Base-by-base conservation (phyloP, 1,140 invertebrate species). In the Temnothorax nylanderi region DNA sequence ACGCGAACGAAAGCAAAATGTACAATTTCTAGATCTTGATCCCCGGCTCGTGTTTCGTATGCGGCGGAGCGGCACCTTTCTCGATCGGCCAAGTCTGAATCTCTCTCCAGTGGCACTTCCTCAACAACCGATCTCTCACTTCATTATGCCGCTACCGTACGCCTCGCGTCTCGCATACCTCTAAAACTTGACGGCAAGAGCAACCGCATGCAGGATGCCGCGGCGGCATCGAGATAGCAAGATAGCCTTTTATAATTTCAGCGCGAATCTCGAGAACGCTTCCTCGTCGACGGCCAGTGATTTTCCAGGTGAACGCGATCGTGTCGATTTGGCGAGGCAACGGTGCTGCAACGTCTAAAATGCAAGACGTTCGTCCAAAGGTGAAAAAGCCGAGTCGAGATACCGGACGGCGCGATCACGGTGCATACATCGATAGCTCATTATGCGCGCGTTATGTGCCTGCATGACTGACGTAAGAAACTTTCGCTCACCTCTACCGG, bases 401-500 rank as follows among this genome's bases (percentile, higher is more conserved):
- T 65, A 26, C 1, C 18, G 26, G n/a, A 26, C 26, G 32, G 26
- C 26, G 26, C 26, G 26, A 26, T 26, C 26, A 26, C 37, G 49
- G 34, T n/a, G 65, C 65, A 21, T 77, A 69, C 47, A 71, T 11
- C 76, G 71, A 54, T 71, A 67, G 51, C 78, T 81, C 58, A 82
- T 87, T 64, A 76, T 88, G 54, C 26, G 58, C 65, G 32, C 62
- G 41, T 49, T 87, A 62, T 65, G 60, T 60, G 86, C 56, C 69
- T 80, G 81, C 74, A 90, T 34, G 75, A 74, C 62, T 93, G 92
- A 93, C 91, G 92, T 92, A 93, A 93, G 90, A 87, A 91, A 94
- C 93, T 94, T 94, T 94, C 93, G 92, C 94, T 93, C 86, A 89
- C 87, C 90, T 93, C 91, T 91, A 90, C 84, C 88, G 81, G 65